Base-by-base conservation (phyloP, 2,113 vertebrate genomes). In the Thamnophis sirtalis region DNA sequence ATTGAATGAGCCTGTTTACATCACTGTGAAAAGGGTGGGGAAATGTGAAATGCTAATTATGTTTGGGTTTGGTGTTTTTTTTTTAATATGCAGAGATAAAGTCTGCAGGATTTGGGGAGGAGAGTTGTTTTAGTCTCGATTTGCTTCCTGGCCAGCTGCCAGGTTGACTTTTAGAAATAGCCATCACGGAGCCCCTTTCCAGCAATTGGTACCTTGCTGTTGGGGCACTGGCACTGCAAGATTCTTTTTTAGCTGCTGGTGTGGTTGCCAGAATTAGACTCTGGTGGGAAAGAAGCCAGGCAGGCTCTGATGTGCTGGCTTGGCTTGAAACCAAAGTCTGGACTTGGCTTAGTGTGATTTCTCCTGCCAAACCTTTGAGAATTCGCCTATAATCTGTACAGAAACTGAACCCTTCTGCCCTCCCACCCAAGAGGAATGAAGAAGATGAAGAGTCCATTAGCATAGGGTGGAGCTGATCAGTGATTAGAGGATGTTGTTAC, bases 291-390 rank as follows among this genome's bases (percentile, higher is more conserved):
- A 0, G 0, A 1, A 0, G 48, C 91, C 33, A 15, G 5, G 1
- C 24, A 84, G 9, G 51, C 0, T 3, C 91, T 0, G 0, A 17
- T 22, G 89, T 58, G 1, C 0, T 0, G 17, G 56, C 88, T 84
- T 17, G 93, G 92, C 88, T 87, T 0, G 0, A 19, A 1, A 55
- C 89, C 91, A 63, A 50, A 38, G 33, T 43, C 80, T 19, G n/a
- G 90, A 49, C 0, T 50, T 84, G 50, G 92, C 33, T 87, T 55
- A 28, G 87, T 93, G 3, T 84, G 92, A 93, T 95, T 96, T 95
- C 89, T 95, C 95, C 95, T 94, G 94, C 90, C 91, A 91, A 93
- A 80, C 43, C 4, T 53, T 17, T 89, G 51, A 38, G 51, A 85
- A 85, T 85, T 13, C 51, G 43, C 11, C 28, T 3, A n/a, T 1